phyloP scores from a whole-genome alignment of 1,140 invertebrate species.

The Pseudomyrmex pallidus region DNA sequence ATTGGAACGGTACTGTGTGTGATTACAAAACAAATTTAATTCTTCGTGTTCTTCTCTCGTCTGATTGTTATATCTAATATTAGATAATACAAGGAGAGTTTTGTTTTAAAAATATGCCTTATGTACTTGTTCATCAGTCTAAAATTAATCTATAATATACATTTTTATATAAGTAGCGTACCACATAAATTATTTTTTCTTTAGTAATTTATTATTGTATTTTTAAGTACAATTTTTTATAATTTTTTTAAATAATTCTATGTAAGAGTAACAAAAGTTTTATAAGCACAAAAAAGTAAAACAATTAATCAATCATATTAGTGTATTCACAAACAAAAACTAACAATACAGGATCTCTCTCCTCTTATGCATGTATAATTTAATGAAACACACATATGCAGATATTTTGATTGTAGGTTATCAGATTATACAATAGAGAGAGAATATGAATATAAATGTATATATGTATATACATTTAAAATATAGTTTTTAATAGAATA shows the following conservation, averaged over 20 bases:
- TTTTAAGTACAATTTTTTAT: constrained; percentile 63
- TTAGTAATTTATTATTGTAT: constrained; percentile 27
- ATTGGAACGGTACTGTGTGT: constrained; percentile 58
- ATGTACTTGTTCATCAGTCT: constrained; percentile 58
- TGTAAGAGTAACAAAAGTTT: not conserved
- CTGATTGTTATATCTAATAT: constrained; percentile 6
- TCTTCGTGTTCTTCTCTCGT: constrained; percentile 9
- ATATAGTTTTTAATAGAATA: not conserved
- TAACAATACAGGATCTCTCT: constrained; percentile 14
- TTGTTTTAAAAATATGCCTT: constrained; percentile 63
- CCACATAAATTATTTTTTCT: constrained; percentile 8
- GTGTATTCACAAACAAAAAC: constrained; percentile 1
- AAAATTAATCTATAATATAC: constrained; percentile 62
- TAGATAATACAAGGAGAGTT: constrained; percentile 27
- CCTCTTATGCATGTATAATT: constrained; percentile 36
- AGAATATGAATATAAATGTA: constrained; percentile 24
- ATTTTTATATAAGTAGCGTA: constrained; percentile 32
- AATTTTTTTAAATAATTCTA: constrained; percentile 40
- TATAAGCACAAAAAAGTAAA: constrained; percentile 1
- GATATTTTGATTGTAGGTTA: constrained; percentile 37
- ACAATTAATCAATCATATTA: no score
- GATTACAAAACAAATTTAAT: constrained; percentile 57
- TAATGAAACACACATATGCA: not conserved
- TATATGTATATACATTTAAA: constrained; percentile 38
- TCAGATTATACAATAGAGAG: constrained; percentile 5